phyloP scores from a whole-genome alignment of 2,888 invertebrate genomes.

The Agapostemon virescens region DNA sequence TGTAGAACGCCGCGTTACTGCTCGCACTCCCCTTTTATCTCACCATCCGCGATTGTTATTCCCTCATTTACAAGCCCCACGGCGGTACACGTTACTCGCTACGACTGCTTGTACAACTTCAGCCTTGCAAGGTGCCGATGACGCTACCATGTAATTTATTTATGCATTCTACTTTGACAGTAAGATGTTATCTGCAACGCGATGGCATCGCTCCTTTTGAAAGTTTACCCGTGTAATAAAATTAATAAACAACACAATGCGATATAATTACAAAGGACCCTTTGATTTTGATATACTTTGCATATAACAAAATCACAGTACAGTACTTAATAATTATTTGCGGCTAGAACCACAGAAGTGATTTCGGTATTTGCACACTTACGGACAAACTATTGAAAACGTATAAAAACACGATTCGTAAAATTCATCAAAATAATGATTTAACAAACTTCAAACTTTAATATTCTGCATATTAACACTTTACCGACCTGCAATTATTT shows the following conservation, averaged over 20 bases:
- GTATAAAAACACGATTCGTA: neutral
- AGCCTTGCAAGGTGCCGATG: slow-evolving; percentile 40
- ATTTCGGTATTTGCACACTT: neutral
- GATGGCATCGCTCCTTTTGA: slow-evolving; percentile 19
- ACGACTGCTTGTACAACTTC: slow-evolving; percentile 30
- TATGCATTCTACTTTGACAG: slow-evolving; percentile 70
- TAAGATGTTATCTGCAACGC: slow-evolving; percentile 73
- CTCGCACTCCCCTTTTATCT: slow-evolving; percentile 43
- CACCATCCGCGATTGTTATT: slow-evolving; percentile 68
- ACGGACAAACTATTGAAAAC: neutral
- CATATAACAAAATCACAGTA: neutral
- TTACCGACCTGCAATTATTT: too few relatives aligned
- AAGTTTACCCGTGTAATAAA: slow-evolving; percentile 6
- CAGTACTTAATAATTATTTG: neutral
- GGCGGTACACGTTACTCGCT: slow-evolving; percentile 58
- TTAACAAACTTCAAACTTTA: neutral
- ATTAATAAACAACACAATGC: slow-evolving; percentile 25
- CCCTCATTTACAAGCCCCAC: slow-evolving; percentile 70
- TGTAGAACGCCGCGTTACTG: slow-evolving; percentile 49
- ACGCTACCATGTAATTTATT: slow-evolving; percentile 71
- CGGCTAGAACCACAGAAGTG: neutral
- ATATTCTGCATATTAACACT: too few relatives aligned
- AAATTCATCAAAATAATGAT: neutral
- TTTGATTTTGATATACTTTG: neutral
- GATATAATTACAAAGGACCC: neutral